Evolutionary conservation across 2,113 vertebrate species (phyloP).

Genomic region (Charadrius vociferus): DNA sequence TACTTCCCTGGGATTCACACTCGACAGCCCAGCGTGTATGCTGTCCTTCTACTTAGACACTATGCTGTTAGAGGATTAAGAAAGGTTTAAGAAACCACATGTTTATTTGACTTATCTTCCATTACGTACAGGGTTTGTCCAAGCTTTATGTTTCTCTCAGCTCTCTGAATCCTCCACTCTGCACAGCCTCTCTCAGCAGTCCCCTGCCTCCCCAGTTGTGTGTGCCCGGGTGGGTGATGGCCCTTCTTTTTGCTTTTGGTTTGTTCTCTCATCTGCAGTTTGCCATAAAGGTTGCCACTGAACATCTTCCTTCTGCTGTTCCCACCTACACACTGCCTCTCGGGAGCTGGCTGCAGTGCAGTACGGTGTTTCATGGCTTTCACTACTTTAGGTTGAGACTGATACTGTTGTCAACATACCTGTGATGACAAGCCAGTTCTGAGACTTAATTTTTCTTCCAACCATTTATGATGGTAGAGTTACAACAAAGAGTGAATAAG

Average conservation of each 20-base stretch:
- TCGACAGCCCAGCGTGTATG: neutral
- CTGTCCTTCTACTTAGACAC: neutral
- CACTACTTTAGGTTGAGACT: neutral
- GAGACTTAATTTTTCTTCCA: neutral
- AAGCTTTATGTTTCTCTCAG: neutral
- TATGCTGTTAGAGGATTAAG: neutral
- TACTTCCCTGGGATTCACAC: neutral
- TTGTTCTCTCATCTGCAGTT: neutral
- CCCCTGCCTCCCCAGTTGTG: neutral
- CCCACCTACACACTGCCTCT: neutral
- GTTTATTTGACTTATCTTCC: neutral
- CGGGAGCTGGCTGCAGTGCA: neutral
- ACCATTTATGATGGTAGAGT: neutral
- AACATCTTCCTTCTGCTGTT: neutral
- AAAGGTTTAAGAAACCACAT: neutral
- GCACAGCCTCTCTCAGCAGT: fast-evolving
- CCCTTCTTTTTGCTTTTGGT: neutral
- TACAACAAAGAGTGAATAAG: neutral
- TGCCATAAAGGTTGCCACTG: neutral
- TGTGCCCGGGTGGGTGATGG: too few species aligned
- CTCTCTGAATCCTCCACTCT: neutral
- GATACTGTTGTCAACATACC: neutral
- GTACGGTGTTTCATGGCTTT: neutral
- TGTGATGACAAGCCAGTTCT: neutral
- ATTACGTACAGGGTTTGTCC: neutral